Percentiles rank a stretch among this genome's conserved stretches.
Evolutionary conservation across 2,113 vertebrate genomes (phyloP).

Genomic region (Hydrochoerus hydrochaeris): DNA sequence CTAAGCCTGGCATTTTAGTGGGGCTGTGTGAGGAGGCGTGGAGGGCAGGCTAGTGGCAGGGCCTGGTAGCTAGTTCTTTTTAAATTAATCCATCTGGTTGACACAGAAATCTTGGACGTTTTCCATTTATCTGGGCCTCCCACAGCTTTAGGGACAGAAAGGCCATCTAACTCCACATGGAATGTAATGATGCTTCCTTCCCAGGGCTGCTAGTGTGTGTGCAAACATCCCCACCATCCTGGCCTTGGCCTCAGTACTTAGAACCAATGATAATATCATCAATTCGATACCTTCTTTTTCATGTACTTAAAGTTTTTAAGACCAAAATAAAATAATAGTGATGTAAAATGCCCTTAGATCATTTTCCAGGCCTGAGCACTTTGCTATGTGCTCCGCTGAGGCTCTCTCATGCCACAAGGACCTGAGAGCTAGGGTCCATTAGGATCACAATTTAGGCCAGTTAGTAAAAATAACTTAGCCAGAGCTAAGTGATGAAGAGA

Average conservation of each 20-base stretch:
- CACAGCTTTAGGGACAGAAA: not conserved
- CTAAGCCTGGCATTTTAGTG: not conserved
- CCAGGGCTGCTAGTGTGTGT: not conserved
- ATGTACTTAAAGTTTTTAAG: constrained; percentile 51
- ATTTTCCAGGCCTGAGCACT: not conserved
- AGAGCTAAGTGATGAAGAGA: not conserved
- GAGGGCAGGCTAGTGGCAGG: not conserved
- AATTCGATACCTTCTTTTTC: constrained; percentile 15
- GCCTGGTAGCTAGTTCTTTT: rapidly evolving
- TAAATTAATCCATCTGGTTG: not conserved
- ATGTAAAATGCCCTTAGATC: not conserved
- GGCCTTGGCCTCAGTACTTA: not conserved
- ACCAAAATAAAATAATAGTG: not conserved
- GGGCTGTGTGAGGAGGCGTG: rapidly evolving
- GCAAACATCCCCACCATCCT: constrained; percentile 6
- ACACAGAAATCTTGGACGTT: not conserved
- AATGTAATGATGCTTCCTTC: not conserved
- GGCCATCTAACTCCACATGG: not conserved
- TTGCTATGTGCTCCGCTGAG: not conserved
- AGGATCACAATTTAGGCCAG: not conserved
- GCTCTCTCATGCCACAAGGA: not conserved
- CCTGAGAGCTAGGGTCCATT: constrained; percentile 31
- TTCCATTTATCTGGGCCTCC: not conserved
- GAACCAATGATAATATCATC: constrained; percentile 18
- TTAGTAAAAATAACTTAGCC: not conserved